phyloP scores from a whole-genome alignment of 1,140 invertebrate genomes.

The Drosophila virilis region DNA sequence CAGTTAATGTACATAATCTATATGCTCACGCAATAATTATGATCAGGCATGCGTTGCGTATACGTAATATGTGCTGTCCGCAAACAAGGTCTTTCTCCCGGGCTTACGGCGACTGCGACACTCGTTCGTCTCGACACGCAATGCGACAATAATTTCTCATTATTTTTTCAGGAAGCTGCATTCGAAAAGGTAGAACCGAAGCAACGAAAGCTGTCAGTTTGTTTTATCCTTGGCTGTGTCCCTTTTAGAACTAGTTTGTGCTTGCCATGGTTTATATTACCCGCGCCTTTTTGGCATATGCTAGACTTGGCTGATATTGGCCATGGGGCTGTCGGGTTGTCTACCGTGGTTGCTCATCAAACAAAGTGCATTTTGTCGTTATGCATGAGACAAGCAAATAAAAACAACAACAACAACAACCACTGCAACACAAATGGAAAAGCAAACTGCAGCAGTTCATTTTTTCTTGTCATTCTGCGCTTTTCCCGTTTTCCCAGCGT shows the following conservation, averaged over 20 bases:
- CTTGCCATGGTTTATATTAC: conserved; percentile 4
- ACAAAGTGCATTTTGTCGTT: conserved; percentile 62
- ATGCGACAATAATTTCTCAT: conserved; percentile 56
- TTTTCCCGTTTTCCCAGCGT: conserved; percentile 14
- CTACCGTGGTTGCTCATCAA: conserved; percentile 41
- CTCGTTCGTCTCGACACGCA: conserved; percentile 17
- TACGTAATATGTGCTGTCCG: conserved; percentile 14
- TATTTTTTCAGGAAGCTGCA: conserved; percentile 43
- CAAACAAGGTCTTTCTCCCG: background rate
- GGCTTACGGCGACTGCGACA: background rate
- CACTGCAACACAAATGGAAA: background rate
- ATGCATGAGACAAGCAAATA: conserved; percentile 5
- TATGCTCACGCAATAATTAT: background rate
- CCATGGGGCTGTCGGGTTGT: conserved; percentile 1
- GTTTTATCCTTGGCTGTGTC: conserved; percentile 15
- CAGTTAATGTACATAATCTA: background rate
- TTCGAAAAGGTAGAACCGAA: conserved; percentile 15
- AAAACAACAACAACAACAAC: conserved; percentile 26
- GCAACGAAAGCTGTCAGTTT: conserved; percentile 27
- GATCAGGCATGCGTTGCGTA: conserved; percentile 9
- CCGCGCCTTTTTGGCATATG: conserved; percentile 23
- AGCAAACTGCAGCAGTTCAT: conserved; percentile 33
- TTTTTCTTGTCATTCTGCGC: conserved; percentile 24
- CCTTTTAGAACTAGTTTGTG: conserved; percentile 16
- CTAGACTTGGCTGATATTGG: background rate